Evolutionary conservation across 2,888 invertebrate species (phyloP).

Genomic region (Noctua janthina): DNA sequence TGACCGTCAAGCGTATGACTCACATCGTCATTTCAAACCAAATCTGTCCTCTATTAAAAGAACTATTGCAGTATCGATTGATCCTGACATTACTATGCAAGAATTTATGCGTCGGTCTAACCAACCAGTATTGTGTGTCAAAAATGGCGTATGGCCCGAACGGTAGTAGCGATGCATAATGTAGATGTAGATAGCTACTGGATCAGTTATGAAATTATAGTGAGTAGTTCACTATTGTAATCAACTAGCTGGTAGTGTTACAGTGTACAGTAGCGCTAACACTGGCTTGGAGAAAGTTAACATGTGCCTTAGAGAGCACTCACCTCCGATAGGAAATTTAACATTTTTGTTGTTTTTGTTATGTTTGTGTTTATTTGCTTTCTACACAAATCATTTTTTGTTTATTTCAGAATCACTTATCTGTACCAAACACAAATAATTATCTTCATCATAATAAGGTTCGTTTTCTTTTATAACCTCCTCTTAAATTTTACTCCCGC

Average conservation of each 20-base stretch:
- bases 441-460: conserved; percentile 95
- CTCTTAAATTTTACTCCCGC: conserved; percentile 80
- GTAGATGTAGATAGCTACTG: conserved; percentile 60
- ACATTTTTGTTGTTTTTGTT: conserved; percentile 84
- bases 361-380: conserved; percentile 90
- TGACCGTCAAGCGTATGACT: conserved; percentile 25
- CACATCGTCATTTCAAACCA: conserved; percentile 25
- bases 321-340: conserved; percentile 67
- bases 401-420: conserved; percentile 97
- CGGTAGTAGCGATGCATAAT: conserved; percentile 61
- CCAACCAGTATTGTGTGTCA: conserved; percentile 68
- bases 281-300: conserved; percentile 67
- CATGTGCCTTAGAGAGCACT: conserved; percentile 64
- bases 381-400: conserved; percentile 89
- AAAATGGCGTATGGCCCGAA: conserved; percentile 65
- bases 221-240: conserved; percentile 41
- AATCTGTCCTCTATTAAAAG: conserved; percentile 33
- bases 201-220: conserved; percentile 57
- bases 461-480: conserved; percentile 89
- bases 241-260: conserved; percentile 45
- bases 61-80: conserved; percentile 37
- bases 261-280: conserved; percentile 67
- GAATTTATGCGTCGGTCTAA: conserved; percentile 61
- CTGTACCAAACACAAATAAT: conserved; percentile 96
- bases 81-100: conserved; percentile 64